Conservation (phyloP, 2,113 vertebrate species). For the Prunella himalayana region DNA sequence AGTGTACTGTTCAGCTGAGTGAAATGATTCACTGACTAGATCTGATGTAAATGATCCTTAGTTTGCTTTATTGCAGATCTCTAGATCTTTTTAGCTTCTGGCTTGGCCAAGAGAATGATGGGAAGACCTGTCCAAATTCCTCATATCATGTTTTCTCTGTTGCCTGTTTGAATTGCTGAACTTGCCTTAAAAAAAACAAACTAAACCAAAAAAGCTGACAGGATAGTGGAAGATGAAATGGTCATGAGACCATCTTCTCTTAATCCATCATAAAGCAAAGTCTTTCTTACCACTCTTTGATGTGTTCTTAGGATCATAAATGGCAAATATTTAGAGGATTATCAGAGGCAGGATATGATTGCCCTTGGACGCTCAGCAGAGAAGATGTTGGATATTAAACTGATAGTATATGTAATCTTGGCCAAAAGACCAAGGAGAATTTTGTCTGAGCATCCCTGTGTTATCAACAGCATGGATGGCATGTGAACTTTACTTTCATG, state of each 20-base stretch:
- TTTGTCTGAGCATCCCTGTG: background rate
- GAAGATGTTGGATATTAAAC: background rate
- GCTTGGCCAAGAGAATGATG: background rate
- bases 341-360: background rate
- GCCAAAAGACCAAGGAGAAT: slow-evolving; percentile 6
- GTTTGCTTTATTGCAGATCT: background rate
- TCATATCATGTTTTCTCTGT: background rate
- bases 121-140: background rate
- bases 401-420: background rate
- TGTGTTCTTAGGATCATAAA: slow-evolving; percentile 23
- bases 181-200: background rate
- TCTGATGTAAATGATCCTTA: background rate
- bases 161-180: background rate
- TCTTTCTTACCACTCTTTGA: slow-evolving; percentile 28
- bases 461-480: background rate
- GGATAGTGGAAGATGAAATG: background rate
- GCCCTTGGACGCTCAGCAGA: slow-evolving; percentile 18
- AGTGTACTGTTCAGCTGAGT: background rate
- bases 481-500: background rate
- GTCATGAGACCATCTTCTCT: background rate
- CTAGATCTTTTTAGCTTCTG: background rate
- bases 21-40: background rate
- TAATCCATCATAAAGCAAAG: slow-evolving; percentile 3
- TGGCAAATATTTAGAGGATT: slow-evolving; percentile 27
- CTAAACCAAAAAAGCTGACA: background rate